Base-by-base conservation (phyloP, 2,113 vertebrate species). In the Otolemur garnettii region DNA sequence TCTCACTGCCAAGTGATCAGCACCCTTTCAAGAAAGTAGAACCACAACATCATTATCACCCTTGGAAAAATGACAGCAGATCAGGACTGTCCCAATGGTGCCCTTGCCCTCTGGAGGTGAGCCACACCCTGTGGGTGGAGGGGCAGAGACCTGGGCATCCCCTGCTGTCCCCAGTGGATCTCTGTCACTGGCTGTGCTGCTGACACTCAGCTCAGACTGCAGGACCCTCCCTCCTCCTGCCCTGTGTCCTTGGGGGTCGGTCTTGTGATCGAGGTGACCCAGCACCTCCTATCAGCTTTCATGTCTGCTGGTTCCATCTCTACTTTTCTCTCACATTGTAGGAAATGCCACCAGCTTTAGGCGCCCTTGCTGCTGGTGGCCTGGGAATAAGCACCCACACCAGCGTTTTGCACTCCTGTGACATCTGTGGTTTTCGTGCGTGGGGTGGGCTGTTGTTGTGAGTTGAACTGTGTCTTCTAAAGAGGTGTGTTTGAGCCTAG, bases 371-470 rank as follows among this genome's bases (percentile, higher is more conserved):
- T 79, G 60, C 62, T 28, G 42, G 50, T 14, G 26, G 77, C n/a
- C 45, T 55, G 45, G 28, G 26, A 26, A 17, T 53, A 50, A 60
- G 26, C 0, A 5, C 14, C 1, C 22, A 1, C 0, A 22, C 2
- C 38, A 17, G 9, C 1, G 1, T 28, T 26, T n/a, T 30, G 7
- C 33, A 11, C 19, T 11, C 53, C 35, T 26, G 9, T 14, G 10
- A 18, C 5, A 2, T 6, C 38, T 7, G 38, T 26, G 62, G 28
- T 24, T 57, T 77, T 60, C 33, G 2, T 4, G 33, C 8, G 6
- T 60, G 24, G 71, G 45, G 8, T 11, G 5, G 28, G 19, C 22
- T 30, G 24, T 38, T 11, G 26, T 4, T 17, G 50, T 59, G 53
- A 60, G 33, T 69, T 50, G n/a, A 77, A 33, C 6, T 81, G 24